These are phyloP conservation scores for Chelidonichthys spinosus DNA, from an alignment of 2,797 vertebrate species.

Conservation along the genomic window DNA sequence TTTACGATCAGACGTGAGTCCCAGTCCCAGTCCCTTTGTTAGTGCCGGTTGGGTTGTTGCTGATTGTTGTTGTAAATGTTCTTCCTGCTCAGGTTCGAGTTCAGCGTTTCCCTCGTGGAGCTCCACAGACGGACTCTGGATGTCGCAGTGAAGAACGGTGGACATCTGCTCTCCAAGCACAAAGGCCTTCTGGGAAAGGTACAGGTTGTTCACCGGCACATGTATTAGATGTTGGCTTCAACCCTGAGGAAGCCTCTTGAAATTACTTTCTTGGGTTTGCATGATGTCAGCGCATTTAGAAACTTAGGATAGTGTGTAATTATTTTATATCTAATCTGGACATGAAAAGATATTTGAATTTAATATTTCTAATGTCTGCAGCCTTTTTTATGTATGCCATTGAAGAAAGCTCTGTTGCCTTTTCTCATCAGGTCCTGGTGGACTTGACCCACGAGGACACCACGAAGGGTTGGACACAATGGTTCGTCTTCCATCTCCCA, in stretches of 20 bases:
- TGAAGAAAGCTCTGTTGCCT: not conserved
- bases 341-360: not conserved
- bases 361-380: not conserved
- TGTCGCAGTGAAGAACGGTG: slow-evolving; percentile 96
- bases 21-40: too few species aligned
- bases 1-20: slow-evolving; percentile 93
- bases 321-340: not conserved
- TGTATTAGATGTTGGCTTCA: not conserved
- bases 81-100: slow-evolving; percentile 88
- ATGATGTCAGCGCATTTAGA: not conserved
- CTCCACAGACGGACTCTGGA: slow-evolving; percentile 92
- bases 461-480: slow-evolving; percentile 92
- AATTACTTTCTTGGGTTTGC: not conserved
- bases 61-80: not conserved
- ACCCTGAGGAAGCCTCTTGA: not conserved
- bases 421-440: slow-evolving; percentile 86
- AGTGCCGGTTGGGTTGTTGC: not conserved
- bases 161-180: slow-evolving; percentile 94
- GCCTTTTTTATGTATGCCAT: not conserved
- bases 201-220: not conserved
- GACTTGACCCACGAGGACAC: slow-evolving; percentile 90
- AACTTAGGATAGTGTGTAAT: not conserved
- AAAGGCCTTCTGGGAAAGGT: slow-evolving; percentile 98
- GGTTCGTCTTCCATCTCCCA: slow-evolving; percentile 80
- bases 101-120: slow-evolving; percentile 91